phyloP scores from a whole-genome alignment of 2,888 invertebrate genomes.

The Tenthredo scrophulariae region DNA sequence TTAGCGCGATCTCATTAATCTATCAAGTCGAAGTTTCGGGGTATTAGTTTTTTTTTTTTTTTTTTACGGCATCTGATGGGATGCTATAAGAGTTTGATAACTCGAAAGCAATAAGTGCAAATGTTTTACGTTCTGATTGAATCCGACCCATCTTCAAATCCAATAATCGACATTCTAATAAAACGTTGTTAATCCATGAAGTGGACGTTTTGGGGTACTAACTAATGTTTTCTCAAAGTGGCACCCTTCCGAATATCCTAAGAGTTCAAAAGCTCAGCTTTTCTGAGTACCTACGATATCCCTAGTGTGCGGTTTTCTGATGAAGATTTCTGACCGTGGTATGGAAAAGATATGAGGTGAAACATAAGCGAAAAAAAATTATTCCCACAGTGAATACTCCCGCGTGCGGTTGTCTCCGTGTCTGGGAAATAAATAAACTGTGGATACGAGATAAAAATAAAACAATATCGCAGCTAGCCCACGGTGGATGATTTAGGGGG shows the following conservation, averaged over 20 bases:
- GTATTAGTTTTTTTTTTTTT: not conserved
- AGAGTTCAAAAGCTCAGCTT: not conserved
- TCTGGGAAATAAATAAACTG: slow-evolving; percentile 61
- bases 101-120: not conserved
- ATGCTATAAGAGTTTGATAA: not conserved
- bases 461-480: slow-evolving; percentile 76
- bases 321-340: not conserved
- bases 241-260: not conserved
- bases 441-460: slow-evolving; percentile 66
- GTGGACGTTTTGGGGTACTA: not conserved
- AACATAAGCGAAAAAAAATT: slow-evolving; percentile 23
- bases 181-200: not conserved
- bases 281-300: too few species aligned
- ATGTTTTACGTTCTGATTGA: not conserved
- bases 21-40: not conserved
- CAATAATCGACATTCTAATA: not conserved
- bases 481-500: slow-evolving; percentile 78
- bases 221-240: not conserved
- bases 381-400: slow-evolving; percentile 36
- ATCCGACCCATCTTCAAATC: not conserved
- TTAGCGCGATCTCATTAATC: too few species aligned
- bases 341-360: not conserved
- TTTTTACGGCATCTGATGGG: too few species aligned
- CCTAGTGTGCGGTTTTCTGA: not conserved
- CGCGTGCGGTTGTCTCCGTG: slow-evolving; percentile 31